phyloP scores from a whole-genome alignment of 2,797 vertebrate genomes.

The Tadarida brasiliensis region DNA sequence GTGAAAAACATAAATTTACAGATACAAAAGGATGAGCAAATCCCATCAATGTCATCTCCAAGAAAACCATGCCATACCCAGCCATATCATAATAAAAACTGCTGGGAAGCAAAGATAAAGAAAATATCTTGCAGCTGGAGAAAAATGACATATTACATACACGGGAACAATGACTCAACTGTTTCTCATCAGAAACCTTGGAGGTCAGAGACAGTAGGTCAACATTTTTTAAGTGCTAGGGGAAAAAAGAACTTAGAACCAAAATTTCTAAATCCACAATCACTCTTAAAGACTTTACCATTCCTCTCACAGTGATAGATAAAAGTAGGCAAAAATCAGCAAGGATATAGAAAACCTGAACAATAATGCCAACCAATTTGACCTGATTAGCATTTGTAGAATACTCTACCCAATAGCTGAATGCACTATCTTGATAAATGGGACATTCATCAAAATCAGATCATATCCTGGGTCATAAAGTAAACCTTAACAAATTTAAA shows the following conservation, averaged over 20 bases:
- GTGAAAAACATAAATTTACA: not conserved
- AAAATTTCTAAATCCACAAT: not conserved
- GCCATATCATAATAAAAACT: not conserved
- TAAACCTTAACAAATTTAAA: not conserved
- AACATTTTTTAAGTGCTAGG: not conserved
- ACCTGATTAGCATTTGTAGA: not conserved
- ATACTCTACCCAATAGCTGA: not conserved
- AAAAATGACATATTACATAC: not conserved
- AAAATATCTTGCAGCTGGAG: not conserved
- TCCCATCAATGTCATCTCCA: not conserved
- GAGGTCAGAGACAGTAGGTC: not conserved
- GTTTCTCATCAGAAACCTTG: not conserved
- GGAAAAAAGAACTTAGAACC: not conserved
- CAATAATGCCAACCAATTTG: not conserved
- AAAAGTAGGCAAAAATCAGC: not conserved
- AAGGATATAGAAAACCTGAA: not conserved
- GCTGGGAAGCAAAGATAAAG: not conserved
- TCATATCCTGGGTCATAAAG: not conserved
- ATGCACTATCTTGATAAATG: not conserved
- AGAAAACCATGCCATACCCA: not conserved
- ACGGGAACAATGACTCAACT: not conserved
- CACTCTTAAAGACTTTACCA: not conserved
- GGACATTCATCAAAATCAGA: not conserved
- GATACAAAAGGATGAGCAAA: not conserved
- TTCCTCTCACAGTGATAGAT: not conserved